Evolutionary conservation across 2,888 invertebrate species (phyloP), one percentile per base, ranked within the genome.

Genomic region (Notocelia uddmanniana): DNA sequence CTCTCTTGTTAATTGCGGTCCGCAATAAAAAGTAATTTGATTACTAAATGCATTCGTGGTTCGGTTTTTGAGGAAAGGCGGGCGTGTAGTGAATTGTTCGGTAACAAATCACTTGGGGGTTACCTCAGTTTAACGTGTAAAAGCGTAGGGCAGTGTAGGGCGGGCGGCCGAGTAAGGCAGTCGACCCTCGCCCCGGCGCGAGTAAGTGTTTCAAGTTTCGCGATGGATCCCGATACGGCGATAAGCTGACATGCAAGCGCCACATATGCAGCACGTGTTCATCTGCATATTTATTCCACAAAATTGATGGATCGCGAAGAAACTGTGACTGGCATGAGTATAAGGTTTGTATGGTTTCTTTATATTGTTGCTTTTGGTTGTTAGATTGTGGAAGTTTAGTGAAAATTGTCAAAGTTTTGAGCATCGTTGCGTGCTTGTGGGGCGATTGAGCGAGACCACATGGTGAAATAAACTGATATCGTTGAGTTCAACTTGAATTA

Each of bases 101-200:
- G 79, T 80, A 84, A 89, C 89, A 91, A 92, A 91, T 92, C 89
- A 89, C 81, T 81, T 79, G 82, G 86, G 86, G 86, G 85, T 85
- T 83, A 82, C 78, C 78, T 80, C 78, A 77, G 80, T 77, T 76
- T 81, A 80, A 77, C 75, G 77, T 72, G 77, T 74, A 74, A 74
- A 68, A 66, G 72, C 70, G 76, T 77, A 77, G 74, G 78, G 81
- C 88, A 91, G 92, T 92, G 77, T 74, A 76, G 87, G 85, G 88
- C 86, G 89, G 89, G 91, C 88, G 86, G 86, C 82, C 90, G 85
- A 75, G 76, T 74, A 77, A 78, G 76, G 74, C 79, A 81, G 86
- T 79, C 84, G 87, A 54, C 69, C 66, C 72, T 68, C 57, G 72
- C 69, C 58, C 67, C 74, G 75, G 71, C 67, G 52, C 80, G 75